phyloP scores from a whole-genome alignment of 2,797 vertebrate species.

The Coregonus ussuriensis region DNA sequence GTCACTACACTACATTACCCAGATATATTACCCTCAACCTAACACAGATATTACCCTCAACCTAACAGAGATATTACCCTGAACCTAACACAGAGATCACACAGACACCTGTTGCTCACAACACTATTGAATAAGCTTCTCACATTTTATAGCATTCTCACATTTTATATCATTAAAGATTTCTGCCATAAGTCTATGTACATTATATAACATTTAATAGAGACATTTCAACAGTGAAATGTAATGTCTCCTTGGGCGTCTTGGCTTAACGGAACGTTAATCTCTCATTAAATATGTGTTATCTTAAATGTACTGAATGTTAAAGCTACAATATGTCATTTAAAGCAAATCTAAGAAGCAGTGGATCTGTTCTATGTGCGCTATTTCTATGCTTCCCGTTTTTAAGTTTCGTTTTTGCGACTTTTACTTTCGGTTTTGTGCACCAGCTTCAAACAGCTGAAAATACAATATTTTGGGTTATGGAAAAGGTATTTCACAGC shows the following conservation, averaged over 20 bases:
- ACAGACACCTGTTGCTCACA: neutral
- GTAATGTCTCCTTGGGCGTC: too few relatives aligned
- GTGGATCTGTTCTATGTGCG: too few relatives aligned
- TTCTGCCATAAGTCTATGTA: neutral
- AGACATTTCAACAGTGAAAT: neutral
- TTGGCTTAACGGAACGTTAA: slow-evolving; percentile 26
- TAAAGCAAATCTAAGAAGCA: too few relatives aligned
- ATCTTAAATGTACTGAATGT: slow-evolving; percentile 33
- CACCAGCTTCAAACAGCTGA: too few relatives aligned
- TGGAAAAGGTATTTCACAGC: too few relatives aligned
- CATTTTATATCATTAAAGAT: neutral
- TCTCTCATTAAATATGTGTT: slow-evolving; percentile 6
- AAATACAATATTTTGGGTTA: too few relatives aligned
- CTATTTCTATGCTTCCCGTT: too few relatives aligned
- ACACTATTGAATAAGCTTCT: neutral
- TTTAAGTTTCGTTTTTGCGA: too few relatives aligned
- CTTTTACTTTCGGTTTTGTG: too few relatives aligned
- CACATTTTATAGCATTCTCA: neutral
- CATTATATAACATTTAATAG: neutral
- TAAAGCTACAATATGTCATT: too few relatives aligned
- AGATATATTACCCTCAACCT: neutral
- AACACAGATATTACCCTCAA: neutral
- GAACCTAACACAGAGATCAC: neutral
- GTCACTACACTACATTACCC: neutral
- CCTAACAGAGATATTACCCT: neutral